A percentile compares a stretch with the other conserved stretches of the same genome.
These are phyloP conservation scores for Diorhabda carinulata DNA, from an alignment of 1,140 invertebrate species.

Conservation along the genomic window DNA sequence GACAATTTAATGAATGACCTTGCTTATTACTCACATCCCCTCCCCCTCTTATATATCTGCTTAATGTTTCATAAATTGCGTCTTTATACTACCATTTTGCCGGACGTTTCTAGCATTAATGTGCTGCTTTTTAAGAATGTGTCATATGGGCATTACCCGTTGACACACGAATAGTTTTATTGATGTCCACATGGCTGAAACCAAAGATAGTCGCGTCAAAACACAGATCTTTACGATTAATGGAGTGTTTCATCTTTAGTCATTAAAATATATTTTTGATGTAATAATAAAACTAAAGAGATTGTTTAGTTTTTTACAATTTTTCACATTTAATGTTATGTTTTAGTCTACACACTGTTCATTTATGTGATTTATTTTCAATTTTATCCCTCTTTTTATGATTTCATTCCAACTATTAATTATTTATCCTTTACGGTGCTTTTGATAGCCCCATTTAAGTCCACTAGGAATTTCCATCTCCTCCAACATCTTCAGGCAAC, in stretches of 20 bases:
- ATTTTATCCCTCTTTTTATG: no score
- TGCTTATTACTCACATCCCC: conserved; percentile 1
- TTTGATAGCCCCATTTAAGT: no score
- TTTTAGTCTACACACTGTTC: no score
- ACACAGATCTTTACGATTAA: neutral
- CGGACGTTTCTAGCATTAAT: neutral
- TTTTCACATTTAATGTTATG: no score
- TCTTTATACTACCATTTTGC: neutral
- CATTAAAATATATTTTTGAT: no score
- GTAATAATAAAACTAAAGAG: no score
- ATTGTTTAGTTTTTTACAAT: no score
- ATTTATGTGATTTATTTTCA: no score
- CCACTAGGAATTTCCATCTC: no score
- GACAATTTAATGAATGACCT: neutral
- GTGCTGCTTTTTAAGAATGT: neutral
- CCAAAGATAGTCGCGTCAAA: neutral
- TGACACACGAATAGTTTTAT: neutral
- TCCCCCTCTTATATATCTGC: neutral
- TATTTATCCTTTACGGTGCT: no score
- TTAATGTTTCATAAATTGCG: neutral
- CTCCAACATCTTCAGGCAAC: no score
- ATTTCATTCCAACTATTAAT: no score
- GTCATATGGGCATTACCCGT: neutral
- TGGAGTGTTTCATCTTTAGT: neutral
- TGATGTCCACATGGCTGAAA: neutral